Evolutionary conservation across 2,797 vertebrate genomes (phyloP), one percentile per base, ranked within the genome.

Genomic region (Peromyscus aztecus): DNA sequence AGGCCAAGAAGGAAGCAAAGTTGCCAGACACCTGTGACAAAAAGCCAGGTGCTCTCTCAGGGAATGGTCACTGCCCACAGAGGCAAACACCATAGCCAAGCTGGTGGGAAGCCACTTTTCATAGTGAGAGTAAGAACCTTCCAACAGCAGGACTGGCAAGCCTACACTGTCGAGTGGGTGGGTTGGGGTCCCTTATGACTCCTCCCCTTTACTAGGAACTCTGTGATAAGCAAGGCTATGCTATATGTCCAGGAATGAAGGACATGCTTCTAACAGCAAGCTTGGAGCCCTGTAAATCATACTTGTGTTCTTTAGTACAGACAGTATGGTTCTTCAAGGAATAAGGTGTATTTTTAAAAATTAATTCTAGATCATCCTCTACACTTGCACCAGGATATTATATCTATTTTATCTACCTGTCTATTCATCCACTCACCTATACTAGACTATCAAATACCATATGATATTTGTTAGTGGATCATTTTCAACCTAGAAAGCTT

Each of bases 121-220:
- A 11, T 14, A 73, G 8, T 1, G 24, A 4, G 90, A 46, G 7
- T 27, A 13, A 24, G 40, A 0, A 10, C 37, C 1, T 31, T 1
- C 11, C 1, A 46, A 2, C 19, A 6, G 8, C 0, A 67, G 10
- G 10, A 24, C 75, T 69, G 0, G 21, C 1, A 10, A 11, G 69
- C n/a, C 65, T 21, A 31, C 11, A 4, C 71, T 6, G 0, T 0
- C 9, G 59, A 89, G 34, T 31, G 23, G 21, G n/a, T 49, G 8
- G 59, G 46, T 43, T 6, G 1, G 23, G 14, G 13, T 16, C 4
- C 76, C n/a, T 17, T 37, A 61, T 24, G 31, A 24, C 11, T 24
- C 59, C 2, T 2, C 31, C 69, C 87, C 19, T 40, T 69, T n/a
- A 31, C 4, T 17, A 40, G 67, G 37, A 63, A 61, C 16, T 40